These are phyloP conservation scores for Amphibalanus amphitrite DNA, from an alignment of 1,140 invertebrate species.

Conservation along the genomic window DNA sequence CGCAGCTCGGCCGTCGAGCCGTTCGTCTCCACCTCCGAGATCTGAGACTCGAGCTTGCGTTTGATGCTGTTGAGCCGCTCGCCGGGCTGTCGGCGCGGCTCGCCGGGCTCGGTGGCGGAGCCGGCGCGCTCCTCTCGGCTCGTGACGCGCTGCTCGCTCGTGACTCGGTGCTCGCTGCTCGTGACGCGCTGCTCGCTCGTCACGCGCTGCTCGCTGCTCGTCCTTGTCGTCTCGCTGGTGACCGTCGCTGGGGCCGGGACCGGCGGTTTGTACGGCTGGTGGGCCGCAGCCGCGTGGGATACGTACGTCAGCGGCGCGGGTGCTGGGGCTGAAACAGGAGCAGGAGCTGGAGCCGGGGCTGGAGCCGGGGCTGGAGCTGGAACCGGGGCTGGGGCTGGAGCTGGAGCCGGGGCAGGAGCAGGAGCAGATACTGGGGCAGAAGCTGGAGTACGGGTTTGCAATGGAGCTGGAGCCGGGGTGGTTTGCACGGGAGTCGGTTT, in stretches of 20 bases:
- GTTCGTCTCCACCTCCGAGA: not conserved
- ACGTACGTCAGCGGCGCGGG: slow-evolving; percentile 4
- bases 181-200: too few relatives aligned
- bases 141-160: too few relatives aligned
- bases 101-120: not conserved
- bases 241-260: too few relatives aligned
- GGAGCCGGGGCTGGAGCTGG: slow-evolving; percentile 9
- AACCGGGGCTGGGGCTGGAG: slow-evolving; percentile 10
- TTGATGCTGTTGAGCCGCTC: slow-evolving; percentile 7
- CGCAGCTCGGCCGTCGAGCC: not conserved
- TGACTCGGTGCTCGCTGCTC: too few relatives aligned
- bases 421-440: slow-evolving; percentile 10
- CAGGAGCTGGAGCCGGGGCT: not conserved
- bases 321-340: too few relatives aligned
- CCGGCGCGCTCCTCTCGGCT: not conserved
- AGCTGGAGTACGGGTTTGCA: slow-evolving; percentile 4
- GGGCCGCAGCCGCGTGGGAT: not conserved
- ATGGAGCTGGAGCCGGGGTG: slow-evolving; percentile 11
- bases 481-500: slow-evolving; percentile 5
- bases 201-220: not conserved
- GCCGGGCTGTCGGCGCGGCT: slow-evolving; percentile 6
- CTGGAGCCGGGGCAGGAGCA: slow-evolving; percentile 3
- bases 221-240: not conserved
- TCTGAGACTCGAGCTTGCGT: slow-evolving; percentile 5
- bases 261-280: not conserved